These are phyloP conservation scores for Fabriciana adippe DNA, from an alignment of 2,888 invertebrate species.

Conservation along the genomic window DNA sequence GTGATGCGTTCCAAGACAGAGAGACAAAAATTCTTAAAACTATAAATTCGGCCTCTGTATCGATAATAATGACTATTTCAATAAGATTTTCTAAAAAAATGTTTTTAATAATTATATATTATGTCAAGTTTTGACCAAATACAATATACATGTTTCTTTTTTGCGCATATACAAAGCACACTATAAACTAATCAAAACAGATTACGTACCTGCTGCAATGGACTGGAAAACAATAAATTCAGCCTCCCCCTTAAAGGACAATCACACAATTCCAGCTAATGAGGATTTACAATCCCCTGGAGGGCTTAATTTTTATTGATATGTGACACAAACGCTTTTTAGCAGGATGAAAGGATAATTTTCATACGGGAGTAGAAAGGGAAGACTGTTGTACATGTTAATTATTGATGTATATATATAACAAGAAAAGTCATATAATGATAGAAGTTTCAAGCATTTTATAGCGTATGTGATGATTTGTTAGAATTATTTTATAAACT, in stretches of 20 bases:
- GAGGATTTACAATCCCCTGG: slow-evolving; percentile 69
- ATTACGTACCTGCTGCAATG: slow-evolving; percentile 60
- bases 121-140: too few species aligned
- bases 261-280: slow-evolving; percentile 70
- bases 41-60: too few species aligned
- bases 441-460: background rate
- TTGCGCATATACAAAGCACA: slow-evolving; percentile 1
- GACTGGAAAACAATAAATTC: slow-evolving; percentile 74
- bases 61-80: too few species aligned
- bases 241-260: slow-evolving; percentile 68
- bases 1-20: too few species aligned
- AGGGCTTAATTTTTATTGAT: slow-evolving; percentile 64
- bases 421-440: too few species aligned
- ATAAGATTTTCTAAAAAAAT: too few species aligned
- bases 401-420: background rate
- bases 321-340: slow-evolving; percentile 39
- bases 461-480: background rate
- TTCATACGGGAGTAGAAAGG: background rate
- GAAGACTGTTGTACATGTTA: background rate
- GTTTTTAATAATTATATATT: too few species aligned
- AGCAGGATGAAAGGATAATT: background rate
- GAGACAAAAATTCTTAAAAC: too few species aligned
- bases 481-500: too few species aligned
- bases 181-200: slow-evolving; percentile 22
- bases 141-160: too few species aligned